A percentile compares a stretch with the other conserved stretches of the same genome.
Evolutionary conservation across 2,113 vertebrate species (phyloP).

Genomic region (Neomonachus schauinslandi): DNA sequence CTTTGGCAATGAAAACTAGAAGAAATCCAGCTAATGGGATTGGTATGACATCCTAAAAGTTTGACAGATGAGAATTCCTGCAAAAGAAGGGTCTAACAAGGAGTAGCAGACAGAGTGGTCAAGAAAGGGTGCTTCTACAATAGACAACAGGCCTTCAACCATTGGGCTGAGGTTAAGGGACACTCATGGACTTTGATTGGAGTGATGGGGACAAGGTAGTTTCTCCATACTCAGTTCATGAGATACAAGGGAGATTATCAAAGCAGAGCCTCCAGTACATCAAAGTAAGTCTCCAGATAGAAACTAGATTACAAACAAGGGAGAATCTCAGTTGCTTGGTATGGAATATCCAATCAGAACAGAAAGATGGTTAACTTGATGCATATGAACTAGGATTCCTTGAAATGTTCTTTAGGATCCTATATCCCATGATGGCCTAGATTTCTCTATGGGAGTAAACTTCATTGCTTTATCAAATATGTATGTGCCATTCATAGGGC

Average conservation of each 20-base stretch:
- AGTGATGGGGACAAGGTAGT: neutral
- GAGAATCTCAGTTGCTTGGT: neutral
- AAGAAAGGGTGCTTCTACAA: neutral
- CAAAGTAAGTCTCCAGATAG: neutral
- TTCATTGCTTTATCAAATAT: neutral
- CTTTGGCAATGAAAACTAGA: neutral
- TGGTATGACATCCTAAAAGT: neutral
- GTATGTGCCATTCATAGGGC: neutral
- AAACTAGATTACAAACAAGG: neutral
- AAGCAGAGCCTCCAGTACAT: neutral
- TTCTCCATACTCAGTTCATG: neutral
- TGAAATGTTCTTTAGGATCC: neutral
- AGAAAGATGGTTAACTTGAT: neutral
- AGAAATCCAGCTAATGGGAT: neutral
- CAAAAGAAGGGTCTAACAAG: neutral
- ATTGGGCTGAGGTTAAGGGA: neutral
- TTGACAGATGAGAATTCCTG: neutral
- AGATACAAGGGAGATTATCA: neutral
- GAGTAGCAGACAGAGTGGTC: neutral
- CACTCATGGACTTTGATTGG: neutral
- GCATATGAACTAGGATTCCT: neutral
- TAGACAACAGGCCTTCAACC: neutral
- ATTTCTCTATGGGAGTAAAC: neutral
- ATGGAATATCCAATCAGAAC: neutral
- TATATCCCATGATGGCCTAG: neutral